A percentile compares a stretch with the other conserved stretches of the same genome.
Evolutionary conservation across 2,113 vertebrate genomes (phyloP).

Genomic region (Mastomys natalensis): DNA sequence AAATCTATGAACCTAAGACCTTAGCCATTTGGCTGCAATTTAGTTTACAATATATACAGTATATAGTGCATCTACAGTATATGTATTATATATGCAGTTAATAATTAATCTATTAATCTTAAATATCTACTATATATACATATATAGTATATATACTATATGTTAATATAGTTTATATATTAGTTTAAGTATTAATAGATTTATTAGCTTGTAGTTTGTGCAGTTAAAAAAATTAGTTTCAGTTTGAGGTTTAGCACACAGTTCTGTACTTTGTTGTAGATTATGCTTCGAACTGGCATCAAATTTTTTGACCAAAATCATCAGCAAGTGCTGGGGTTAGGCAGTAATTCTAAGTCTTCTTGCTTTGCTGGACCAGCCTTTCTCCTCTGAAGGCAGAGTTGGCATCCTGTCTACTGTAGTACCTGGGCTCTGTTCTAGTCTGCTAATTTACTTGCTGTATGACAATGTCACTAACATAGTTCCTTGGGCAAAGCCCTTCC

Average conservation of each 20-base stretch:
- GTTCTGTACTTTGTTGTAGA: slow-evolving; percentile 23
- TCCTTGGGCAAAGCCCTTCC: background rate
- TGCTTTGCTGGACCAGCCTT: rapidly evolving
- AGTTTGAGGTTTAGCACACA: background rate
- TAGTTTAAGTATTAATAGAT: slow-evolving; percentile 25
- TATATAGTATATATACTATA: too few species aligned
- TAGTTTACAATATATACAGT: slow-evolving; percentile 2
- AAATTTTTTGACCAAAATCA: slow-evolving; percentile 40
- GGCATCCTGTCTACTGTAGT: background rate
- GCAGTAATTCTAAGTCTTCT: background rate
- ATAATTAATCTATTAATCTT: too few species aligned
- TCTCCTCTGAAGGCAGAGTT: background rate
- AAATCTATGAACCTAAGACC: background rate
- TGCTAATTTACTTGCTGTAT: background rate
- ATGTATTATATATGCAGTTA: too few species aligned
- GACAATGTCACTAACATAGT: background rate
- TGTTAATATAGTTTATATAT: background rate
- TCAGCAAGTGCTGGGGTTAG: background rate
- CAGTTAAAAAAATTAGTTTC: background rate
- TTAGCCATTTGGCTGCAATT: background rate
- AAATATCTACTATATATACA: background rate
- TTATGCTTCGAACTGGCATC: background rate
- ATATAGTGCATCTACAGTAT: too few species aligned
- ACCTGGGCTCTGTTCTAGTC: background rate
- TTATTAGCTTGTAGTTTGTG: slow-evolving; percentile 25